Base-by-base conservation (phyloP, 1,140 invertebrate genomes). In the Archivesica marissinica region DNA sequence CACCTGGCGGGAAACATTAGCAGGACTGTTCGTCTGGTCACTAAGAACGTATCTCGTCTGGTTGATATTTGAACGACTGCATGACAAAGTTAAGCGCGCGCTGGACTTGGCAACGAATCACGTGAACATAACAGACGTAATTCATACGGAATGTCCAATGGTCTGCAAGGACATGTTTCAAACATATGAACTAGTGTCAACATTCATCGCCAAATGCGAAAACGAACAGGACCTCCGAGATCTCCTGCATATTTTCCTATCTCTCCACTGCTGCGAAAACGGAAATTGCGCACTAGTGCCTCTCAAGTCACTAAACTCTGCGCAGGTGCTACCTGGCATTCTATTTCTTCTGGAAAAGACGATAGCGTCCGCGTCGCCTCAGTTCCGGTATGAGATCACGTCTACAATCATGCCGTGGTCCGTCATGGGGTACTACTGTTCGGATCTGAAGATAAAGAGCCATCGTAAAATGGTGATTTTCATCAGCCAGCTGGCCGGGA, bases 21-120 rank as follows among this genome's bases (percentile, higher is more conserved):
- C 88, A 1, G 88, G 88, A n/a, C 74, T 89, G n/a, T 89, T 89
- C 61, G 88, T 82, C 15, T 89, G 88, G 88, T 86, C 86, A 3
- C 56, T 89, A 15, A 41, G 86, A 59, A 82, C 86, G 6, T 72
- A 88, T 52, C 38, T 89, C 15, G 85, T 85, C 17, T 89, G 88
- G 88, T 56, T 89, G 13, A 76, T 89, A 17, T 89, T 87, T 56
- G 88, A 89, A 66, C 66, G 88, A 54, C 77, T 89, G 30, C 88
- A 89, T 50, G 86, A 88, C 6, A 89, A 88, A 39, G 86, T 88
- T 11, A 89, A 89, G 66, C 52, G 61, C 11, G 85, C 81, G 15
- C 70, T 89, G 3, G 85, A 87, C 64, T 52, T 74, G 2, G 78
- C 84, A 1, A 86, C 88, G n/a, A 81, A 54, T 33, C 68, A 83